phyloP scores from a whole-genome alignment of 2,888 invertebrate species.

The Agrotis clavis region DNA sequence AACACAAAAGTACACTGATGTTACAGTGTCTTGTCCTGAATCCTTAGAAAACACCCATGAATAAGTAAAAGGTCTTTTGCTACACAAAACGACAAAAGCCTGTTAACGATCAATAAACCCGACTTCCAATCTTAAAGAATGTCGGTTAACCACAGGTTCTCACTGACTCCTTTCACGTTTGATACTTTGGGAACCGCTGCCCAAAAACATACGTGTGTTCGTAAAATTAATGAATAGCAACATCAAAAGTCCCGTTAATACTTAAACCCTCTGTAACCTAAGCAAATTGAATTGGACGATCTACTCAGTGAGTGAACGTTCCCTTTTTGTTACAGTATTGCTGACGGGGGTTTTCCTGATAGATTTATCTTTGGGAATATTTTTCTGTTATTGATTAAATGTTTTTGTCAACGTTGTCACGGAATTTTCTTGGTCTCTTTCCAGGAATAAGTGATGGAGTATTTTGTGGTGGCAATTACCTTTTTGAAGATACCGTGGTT shows the following conservation, averaged over 20 bases:
- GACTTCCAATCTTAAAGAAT: not conserved
- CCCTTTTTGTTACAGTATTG: constrained; percentile 35
- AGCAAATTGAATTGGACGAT: constrained; percentile 72
- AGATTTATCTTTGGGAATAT: constrained; percentile 48
- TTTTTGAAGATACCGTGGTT: not conserved
- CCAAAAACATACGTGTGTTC: constrained; percentile 53
- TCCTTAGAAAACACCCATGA: not conserved
- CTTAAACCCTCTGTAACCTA: constrained; percentile 65
- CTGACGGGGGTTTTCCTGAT: constrained; percentile 45
- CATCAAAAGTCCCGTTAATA: constrained; percentile 66
- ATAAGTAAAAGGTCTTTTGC: not conserved
- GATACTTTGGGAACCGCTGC: constrained; percentile 37
- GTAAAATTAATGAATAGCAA: constrained; percentile 71
- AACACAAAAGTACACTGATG: not conserved
- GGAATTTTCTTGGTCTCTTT: constrained; percentile 13
- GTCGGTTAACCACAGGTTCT: not conserved
- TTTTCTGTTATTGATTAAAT: constrained; percentile 38
- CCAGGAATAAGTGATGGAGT: not conserved
- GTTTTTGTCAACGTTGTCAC: constrained; percentile 31
- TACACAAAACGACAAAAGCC: not conserved
- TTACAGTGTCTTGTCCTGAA: not conserved
- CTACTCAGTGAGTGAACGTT: constrained; percentile 47
- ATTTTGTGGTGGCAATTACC: constrained; percentile 6
- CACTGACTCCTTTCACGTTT: constrained; percentile 14
- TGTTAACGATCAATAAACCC: not conserved